Evolutionary conservation across 2,888 invertebrate species (phyloP).

Genomic region (Steinernema hermaphroditum): DNA sequence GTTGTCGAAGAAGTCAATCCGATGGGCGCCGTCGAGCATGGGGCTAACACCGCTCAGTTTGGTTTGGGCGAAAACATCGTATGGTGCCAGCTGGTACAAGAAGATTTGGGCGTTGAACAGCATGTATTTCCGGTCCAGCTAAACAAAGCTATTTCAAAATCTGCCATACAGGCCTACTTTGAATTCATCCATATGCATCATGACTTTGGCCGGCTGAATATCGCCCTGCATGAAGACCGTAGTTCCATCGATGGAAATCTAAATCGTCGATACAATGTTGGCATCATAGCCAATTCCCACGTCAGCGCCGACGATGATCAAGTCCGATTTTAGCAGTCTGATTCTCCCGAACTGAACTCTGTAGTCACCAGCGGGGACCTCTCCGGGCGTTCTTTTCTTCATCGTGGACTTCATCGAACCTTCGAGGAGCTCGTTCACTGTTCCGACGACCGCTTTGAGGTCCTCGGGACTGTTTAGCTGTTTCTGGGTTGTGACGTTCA

Average conservation of each 20-base stretch:
- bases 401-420: slow-evolving; percentile 33
- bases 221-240: slow-evolving; percentile 34
- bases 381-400: slow-evolving; percentile 26
- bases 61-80: slow-evolving; percentile 10
- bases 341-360: slow-evolving; percentile 33
- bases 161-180: background rate
- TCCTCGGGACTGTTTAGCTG: slow-evolving; percentile 19
- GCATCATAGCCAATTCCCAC: too few relatives aligned
- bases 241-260: slow-evolving; percentile 26
- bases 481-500: slow-evolving; percentile 16
- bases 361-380: background rate
- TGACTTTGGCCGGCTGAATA: slow-evolving; percentile 32
- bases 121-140: too few relatives aligned
- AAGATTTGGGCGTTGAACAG: background rate
- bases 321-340: background rate
- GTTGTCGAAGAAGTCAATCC: slow-evolving; percentile 1
- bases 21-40: slow-evolving; percentile 7
- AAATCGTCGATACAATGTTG: too few relatives aligned
- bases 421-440: slow-evolving; percentile 31
- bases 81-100: background rate
- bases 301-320: slow-evolving; percentile 30
- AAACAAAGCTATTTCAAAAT: too few relatives aligned
- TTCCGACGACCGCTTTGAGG: slow-evolving; percentile 31
- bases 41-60: background rate
- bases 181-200: too few relatives aligned